A percentile compares a stretch with the other conserved stretches of the same genome.
These are phyloP conservation scores for Phymorhynchus buccinoides DNA, from an alignment of 1,140 invertebrate genomes.

Conservation along the genomic window DNA sequence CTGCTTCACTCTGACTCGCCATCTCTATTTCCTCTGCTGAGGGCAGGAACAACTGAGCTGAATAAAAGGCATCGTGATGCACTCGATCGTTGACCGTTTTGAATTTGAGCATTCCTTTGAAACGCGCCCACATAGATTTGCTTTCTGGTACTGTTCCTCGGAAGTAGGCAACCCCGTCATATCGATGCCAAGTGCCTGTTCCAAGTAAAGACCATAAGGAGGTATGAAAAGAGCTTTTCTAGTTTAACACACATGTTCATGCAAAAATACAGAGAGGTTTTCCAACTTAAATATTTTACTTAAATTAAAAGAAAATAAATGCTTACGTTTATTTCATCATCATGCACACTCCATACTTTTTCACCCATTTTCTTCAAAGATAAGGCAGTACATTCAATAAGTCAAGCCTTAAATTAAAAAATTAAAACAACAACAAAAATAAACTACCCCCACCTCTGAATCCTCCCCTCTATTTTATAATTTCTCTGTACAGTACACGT, in stretches of 20 bases:
- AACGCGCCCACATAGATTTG: neutral
- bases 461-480: too few species aligned
- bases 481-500: too few species aligned
- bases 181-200: neutral
- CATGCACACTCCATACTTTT: too few species aligned
- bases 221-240: neutral
- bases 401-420: too few species aligned
- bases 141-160: neutral
- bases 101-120: neutral
- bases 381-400: too few species aligned
- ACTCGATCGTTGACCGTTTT: neutral
- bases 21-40: neutral
- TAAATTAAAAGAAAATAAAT: too few species aligned
- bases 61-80: neutral
- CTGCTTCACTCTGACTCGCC: neutral
- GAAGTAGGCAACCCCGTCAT: constrained; percentile 21
- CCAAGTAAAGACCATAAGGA: neutral
- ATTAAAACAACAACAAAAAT: too few species aligned
- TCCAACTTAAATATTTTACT: too few species aligned
- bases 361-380: too few species aligned
- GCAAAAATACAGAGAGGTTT: too few species aligned
- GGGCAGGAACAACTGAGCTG: constrained; percentile 4
- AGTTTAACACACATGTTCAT: neutral
- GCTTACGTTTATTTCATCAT: too few species aligned
- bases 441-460: too few species aligned